phyloP scores from a whole-genome alignment of 2,888 invertebrate species.

The Suillia variegata region DNA sequence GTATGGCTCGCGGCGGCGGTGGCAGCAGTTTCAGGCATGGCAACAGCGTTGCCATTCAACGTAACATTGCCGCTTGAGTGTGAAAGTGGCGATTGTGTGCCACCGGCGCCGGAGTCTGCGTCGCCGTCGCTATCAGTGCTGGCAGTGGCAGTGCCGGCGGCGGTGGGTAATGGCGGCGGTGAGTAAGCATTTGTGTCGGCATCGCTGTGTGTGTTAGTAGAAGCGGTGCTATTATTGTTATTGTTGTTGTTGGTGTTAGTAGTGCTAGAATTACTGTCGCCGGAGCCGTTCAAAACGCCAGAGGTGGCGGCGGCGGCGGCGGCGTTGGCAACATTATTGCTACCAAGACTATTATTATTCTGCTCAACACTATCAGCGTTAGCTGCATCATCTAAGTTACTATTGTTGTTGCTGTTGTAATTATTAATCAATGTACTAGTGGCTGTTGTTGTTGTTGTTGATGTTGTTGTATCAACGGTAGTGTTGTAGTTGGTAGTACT shows the following conservation, averaged over 20 bases:
- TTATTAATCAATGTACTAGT: conserved; percentile 11
- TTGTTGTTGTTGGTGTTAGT: conserved; percentile 6
- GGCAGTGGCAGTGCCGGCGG: conserved; percentile 30
- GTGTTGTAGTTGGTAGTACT: no score
- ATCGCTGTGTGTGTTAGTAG: conserved; percentile 24
- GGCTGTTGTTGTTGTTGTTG: conserved; percentile 23
- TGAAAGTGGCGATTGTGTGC: no score
- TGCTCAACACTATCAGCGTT: conserved; percentile 40
- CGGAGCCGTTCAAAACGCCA: neutral
- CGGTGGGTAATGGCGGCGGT: neutral
- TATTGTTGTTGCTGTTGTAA: conserved; percentile 18
- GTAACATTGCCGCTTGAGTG: conserved; percentile 21
- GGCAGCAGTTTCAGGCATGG: conserved; percentile 39
- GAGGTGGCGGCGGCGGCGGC: conserved; percentile 14
- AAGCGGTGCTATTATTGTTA: conserved; percentile 20
- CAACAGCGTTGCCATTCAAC: conserved; percentile 34
- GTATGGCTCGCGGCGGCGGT: neutral
- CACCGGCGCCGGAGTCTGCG: conserved; percentile 19
- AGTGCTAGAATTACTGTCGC: neutral
- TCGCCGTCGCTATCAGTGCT: conserved; percentile 21
- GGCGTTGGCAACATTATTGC: conserved; percentile 26
- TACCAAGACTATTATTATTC: no score
- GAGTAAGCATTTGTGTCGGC: conserved; percentile 28
- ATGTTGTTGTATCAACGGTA: conserved; percentile 31
- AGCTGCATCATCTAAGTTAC: conserved; percentile 31